Evolutionary conservation across 2,888 invertebrate species (phyloP), one percentile per base, ranked within the genome.

Genomic region (Drosophila neutralis): DNA sequence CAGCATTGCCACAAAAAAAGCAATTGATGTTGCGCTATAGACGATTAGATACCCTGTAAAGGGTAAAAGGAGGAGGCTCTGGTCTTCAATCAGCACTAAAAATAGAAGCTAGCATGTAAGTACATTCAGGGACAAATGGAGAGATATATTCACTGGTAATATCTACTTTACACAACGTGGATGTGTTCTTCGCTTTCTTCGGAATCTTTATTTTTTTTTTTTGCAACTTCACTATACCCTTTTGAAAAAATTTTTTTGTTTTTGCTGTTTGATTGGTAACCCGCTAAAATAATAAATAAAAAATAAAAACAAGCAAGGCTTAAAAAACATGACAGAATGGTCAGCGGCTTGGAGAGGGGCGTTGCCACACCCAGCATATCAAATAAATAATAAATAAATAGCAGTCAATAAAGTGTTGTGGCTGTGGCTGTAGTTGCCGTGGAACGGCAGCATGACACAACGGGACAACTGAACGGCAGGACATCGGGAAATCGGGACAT

Each of bases 321-420:
- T 66, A 52, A 60, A 58, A 66, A 65, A 49, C 33, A 59, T 62
- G 35, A 31, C 51, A 45, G 36, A 48, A 40, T 40, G 35, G 45
- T 52, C 61, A 66, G 13, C 29, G n/a, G 35, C 13, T 8, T 27
- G 27, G n/a, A 29, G 56, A 18, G n/a, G 13, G 27, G 15, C 27
- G 29, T 21, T 29, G 57, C 56, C 60, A 69, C 69, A 58, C 78
- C 73, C 66, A 66, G 60, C 79, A 75, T 69, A 80, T 79, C 83
- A 82, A 80, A 80, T 82, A 80, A 82, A 82, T 82, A 80, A 80
- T 80, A 80, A 82, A 82, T 80, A 80, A 80, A 80, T 79, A 75
- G 70, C 71, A 82, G 76, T 69, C 80, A 76, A 82, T 80, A 80
- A 78, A 80, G 76, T 71, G 49, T 56, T 52, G 74, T 48, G 38